These are phyloP conservation scores for Neomonachus schauinslandi DNA, from an alignment of 2,113 vertebrate species.

Conservation along the genomic window DNA sequence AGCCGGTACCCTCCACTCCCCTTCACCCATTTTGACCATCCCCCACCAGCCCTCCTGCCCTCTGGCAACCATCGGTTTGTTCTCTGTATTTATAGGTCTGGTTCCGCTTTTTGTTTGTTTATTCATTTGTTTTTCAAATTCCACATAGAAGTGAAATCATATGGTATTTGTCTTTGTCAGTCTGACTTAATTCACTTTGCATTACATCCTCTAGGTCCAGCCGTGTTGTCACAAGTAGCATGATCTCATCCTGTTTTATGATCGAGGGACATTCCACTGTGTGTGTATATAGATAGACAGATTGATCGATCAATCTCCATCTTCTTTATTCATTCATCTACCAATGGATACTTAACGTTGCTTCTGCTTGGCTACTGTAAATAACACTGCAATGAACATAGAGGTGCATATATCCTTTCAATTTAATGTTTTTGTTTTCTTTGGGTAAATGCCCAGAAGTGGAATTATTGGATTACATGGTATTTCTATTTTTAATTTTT, in stretches of 20 bases:
- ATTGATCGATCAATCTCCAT: neutral
- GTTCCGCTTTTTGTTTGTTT: neutral
- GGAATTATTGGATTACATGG: neutral
- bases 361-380: neutral
- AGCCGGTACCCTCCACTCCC: neutral
- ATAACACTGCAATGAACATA: neutral
- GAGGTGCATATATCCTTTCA: neutral
- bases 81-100: neutral
- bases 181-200: neutral
- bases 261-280: neutral
- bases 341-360: neutral
- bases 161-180: neutral
- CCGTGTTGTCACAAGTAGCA: neutral
- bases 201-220: neutral
- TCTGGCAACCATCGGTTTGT: neutral
- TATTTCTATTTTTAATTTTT: neutral
- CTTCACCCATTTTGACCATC: neutral
- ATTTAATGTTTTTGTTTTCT: neutral
- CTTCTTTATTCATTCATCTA: neutral
- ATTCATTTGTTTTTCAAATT: neutral
- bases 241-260: neutral
- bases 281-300: neutral
- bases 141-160: neutral
- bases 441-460: neutral
- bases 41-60: neutral